These are phyloP conservation scores for Emys orbicularis DNA, from an alignment of 2,797 vertebrate genomes.

Conservation along the genomic window DNA sequence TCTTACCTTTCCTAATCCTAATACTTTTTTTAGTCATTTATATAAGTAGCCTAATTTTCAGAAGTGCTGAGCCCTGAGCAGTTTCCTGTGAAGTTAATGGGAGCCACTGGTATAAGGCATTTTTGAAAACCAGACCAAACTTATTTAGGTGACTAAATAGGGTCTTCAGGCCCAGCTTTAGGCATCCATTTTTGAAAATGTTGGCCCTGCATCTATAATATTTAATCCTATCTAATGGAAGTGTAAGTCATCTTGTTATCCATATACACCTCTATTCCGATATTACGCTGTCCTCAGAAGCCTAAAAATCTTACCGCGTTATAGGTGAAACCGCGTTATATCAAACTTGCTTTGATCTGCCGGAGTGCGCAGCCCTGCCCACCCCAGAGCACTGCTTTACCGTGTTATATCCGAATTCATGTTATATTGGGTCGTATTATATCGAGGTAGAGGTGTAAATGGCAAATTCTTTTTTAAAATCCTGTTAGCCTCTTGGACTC, in stretches of 20 bases:
- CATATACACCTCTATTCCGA: not conserved
- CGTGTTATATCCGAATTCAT: too few relatives aligned
- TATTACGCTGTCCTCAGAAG: too few relatives aligned
- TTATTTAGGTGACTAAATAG: not conserved
- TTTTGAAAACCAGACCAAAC: not conserved
- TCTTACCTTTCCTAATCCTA: not conserved
- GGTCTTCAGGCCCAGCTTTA: not conserved
- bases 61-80: accelerated
- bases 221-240: not conserved
- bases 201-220: not conserved
- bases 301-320: too few relatives aligned
- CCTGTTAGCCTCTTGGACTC: not conserved
- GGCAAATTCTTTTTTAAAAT: not conserved
- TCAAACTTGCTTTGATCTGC: too few relatives aligned
- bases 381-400: too few relatives aligned
- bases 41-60: accelerated
- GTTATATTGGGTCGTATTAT: too few relatives aligned
- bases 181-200: not conserved
- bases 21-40: not conserved
- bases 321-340: too few relatives aligned
- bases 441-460: not conserved
- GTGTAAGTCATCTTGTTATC: not conserved
- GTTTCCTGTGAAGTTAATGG: not conserved
- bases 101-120: not conserved
- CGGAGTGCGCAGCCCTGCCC: too few relatives aligned